These are phyloP conservation scores for Plectropomus leopardus DNA, from an alignment of 2,113 vertebrate genomes.

Conservation along the genomic window DNA sequence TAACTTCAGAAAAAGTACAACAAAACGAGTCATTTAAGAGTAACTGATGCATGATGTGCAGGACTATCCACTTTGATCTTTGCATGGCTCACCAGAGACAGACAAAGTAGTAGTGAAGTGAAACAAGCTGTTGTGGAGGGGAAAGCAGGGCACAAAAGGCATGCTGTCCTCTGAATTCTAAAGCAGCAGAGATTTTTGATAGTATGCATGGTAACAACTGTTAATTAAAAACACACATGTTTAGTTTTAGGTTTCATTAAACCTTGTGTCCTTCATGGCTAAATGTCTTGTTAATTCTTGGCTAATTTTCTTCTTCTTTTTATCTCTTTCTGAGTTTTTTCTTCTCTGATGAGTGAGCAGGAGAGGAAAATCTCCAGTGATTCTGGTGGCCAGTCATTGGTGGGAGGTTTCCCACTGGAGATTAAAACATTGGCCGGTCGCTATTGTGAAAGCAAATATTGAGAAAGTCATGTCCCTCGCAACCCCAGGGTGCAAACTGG, in stretches of 20 bases:
- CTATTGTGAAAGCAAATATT: conserved; percentile 2
- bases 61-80: conserved; percentile 29
- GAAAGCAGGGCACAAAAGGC: not conserved
- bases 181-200: not conserved
- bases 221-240: conserved; percentile 47
- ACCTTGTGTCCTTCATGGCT: conserved; percentile 33
- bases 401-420: conserved; percentile 5
- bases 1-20: not conserved
- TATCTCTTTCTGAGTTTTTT: conserved; percentile 15
- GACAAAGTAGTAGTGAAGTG: conserved; percentile 28
- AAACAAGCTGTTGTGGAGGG: conserved; percentile 10
- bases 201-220: not conserved
- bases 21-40: not conserved
- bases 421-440: conserved; percentile 22
- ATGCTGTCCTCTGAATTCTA: conserved; percentile 12
- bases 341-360: not conserved
- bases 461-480: not conserved
- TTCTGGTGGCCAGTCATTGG: not conserved
- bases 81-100: not conserved
- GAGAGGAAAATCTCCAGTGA: not conserved
- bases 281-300: conserved; percentile 25
- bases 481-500: not conserved
- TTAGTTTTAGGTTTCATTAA: conserved; percentile 37
- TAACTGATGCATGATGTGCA: not conserved
- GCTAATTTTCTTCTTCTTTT: conserved; percentile 18